phyloP scores from a whole-genome alignment of 1,140 invertebrate genomes.

The Danaus plexippus region DNA sequence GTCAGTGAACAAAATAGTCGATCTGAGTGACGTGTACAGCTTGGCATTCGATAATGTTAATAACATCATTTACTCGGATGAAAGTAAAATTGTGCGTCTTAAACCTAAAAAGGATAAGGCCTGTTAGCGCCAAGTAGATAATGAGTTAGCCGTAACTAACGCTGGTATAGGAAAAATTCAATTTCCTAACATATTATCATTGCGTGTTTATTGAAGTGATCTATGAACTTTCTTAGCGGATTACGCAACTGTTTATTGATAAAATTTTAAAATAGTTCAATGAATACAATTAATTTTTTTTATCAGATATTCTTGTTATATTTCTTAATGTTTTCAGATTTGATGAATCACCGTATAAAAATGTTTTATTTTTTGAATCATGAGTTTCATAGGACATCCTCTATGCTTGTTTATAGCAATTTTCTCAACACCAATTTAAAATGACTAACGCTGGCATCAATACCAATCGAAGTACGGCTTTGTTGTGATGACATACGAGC shows the following conservation, averaged over 20 bases:
- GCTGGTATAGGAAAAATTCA: too few species aligned
- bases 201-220: too few species aligned
- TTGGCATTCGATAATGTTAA: constrained; percentile 49
- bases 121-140: constrained; percentile 23
- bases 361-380: constrained; percentile 15
- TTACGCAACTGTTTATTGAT: too few species aligned
- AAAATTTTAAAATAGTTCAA: too few species aligned
- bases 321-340: background rate
- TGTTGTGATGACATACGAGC: background rate
- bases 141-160: too few species aligned
- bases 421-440: constrained; percentile 20
- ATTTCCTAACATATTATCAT: too few species aligned
- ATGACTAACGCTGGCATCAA: too few species aligned
- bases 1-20: constrained; percentile 33
- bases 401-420: constrained; percentile 36
- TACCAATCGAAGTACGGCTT: background rate
- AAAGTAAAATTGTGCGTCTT: constrained; percentile 31
- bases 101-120: constrained; percentile 33
- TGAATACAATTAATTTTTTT: too few species aligned
- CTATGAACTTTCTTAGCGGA: too few species aligned
- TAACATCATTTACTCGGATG: constrained; percentile 53
- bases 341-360: constrained; percentile 13
- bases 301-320: background rate
- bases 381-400: constrained; percentile 29
- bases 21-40: constrained; percentile 41